These are phyloP conservation scores for Hemiscyllium ocellatum DNA, from an alignment of 2,113 vertebrate species.

Conservation along the genomic window DNA sequence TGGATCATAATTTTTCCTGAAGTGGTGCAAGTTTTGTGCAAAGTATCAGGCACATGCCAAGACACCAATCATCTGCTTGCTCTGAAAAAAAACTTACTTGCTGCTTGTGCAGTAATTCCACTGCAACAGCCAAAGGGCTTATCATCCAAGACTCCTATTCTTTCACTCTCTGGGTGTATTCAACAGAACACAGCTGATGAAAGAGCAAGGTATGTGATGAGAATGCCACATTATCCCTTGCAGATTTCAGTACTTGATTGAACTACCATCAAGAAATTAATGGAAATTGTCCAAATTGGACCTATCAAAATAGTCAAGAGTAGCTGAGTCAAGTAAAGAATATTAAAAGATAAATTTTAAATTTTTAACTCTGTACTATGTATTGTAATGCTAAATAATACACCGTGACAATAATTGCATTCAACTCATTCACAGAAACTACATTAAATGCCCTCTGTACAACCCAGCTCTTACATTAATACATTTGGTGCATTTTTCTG, in stretches of 20 bases:
- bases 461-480: neutral
- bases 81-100: neutral
- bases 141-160: conserved; percentile 6
- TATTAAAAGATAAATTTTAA: neutral
- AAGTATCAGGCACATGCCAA: neutral
- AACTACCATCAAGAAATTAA: neutral
- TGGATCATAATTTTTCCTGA: neutral
- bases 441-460: neutral
- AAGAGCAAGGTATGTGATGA: conserved; percentile 21
- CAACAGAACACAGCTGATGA: neutral
- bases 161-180: neutral
- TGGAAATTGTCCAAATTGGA: conserved; percentile 17
- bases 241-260: conserved; percentile 9
- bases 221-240: neutral
- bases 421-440: neutral
- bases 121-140: neutral
- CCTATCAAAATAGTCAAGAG: neutral
- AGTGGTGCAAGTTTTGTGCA: neutral
- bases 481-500: neutral
- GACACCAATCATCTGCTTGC: neutral
- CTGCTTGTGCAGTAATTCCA: neutral
- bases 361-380: neutral
- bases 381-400: neutral
- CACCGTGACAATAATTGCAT: neutral
- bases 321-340: neutral